phyloP scores from a whole-genome alignment of 2,888 invertebrate genomes.

The Chalcis sispes region DNA sequence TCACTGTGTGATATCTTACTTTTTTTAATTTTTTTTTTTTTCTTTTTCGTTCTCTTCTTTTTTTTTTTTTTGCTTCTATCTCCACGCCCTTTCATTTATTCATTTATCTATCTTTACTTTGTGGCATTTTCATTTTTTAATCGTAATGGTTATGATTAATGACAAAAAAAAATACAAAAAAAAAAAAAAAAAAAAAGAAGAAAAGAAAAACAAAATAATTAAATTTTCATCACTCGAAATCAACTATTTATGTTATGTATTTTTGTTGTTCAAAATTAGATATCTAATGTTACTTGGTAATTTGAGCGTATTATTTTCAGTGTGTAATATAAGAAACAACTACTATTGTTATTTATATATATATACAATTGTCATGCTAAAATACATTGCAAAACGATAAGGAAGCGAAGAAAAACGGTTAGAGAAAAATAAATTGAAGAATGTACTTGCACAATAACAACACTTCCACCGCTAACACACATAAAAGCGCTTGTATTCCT shows the following conservation, averaged over 20 bases:
- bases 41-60: conserved; percentile 17
- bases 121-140: too few relatives aligned
- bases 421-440: conserved; percentile 11
- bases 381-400: conserved; percentile 11
- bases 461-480: conserved; percentile 25
- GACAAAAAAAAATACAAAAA: too few relatives aligned
- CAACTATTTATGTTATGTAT: background rate
- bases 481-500: background rate
- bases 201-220: too few relatives aligned
- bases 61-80: conserved; percentile 17
- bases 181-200: too few relatives aligned
- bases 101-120: too few relatives aligned
- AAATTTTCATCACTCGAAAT: background rate
- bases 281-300: background rate
- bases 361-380: conserved; percentile 15
- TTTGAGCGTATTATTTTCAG: conserved; percentile 17
- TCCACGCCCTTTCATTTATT: too few relatives aligned
- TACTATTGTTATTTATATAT: too few relatives aligned
- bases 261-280: background rate
- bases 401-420: background rate
- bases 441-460: conserved; percentile 27
- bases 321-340: conserved; percentile 5
- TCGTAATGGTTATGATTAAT: too few relatives aligned
- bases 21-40: background rate
- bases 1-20: background rate